Conservation (phyloP, 2,113 vertebrate genomes). For the Takifugu bimaculatus region DNA sequence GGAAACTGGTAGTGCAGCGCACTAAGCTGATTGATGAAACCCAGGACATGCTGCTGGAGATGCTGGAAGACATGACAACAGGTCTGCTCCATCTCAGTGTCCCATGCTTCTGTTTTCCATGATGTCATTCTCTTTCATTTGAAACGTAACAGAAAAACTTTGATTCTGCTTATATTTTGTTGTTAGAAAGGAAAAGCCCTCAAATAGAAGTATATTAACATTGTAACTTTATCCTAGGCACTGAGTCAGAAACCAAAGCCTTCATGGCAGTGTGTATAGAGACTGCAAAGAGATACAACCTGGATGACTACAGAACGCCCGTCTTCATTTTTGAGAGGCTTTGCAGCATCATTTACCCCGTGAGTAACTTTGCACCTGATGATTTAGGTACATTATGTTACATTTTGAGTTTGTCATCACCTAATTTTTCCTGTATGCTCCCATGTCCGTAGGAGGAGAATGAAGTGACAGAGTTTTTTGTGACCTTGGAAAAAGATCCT, state of each 20-base stretch:
- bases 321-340: constrained; percentile 99
- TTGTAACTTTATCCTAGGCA: constrained; percentile 73
- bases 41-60: constrained; percentile 98
- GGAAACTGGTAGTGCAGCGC: constrained; percentile 95
- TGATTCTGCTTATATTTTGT: no score
- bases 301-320: constrained; percentile 95
- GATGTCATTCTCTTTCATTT: no score
- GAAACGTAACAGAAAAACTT: no score
- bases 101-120: no score
- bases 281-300: constrained; percentile 94
- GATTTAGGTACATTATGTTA: not conserved
- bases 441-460: constrained; percentile 86
- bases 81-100: constrained; percentile 64
- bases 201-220: not conserved
- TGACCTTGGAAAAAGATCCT: constrained; percentile 96
- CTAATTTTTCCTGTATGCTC: not conserved
- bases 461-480: constrained; percentile 98
- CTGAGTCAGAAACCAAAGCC: constrained; percentile 96
- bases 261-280: constrained; percentile 99
- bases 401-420: not conserved
- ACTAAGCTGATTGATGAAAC: constrained; percentile 99
- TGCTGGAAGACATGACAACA: constrained; percentile 99
- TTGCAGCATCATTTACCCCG: constrained; percentile 98
- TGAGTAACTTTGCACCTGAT: constrained; percentile 62
- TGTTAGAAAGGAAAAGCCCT: not conserved